Percentiles rank a stretch among this genome's conserved stretches.
These are phyloP conservation scores for Sebastes fasciatus DNA, from an alignment of 2,113 vertebrate species.

Conservation along the genomic window DNA sequence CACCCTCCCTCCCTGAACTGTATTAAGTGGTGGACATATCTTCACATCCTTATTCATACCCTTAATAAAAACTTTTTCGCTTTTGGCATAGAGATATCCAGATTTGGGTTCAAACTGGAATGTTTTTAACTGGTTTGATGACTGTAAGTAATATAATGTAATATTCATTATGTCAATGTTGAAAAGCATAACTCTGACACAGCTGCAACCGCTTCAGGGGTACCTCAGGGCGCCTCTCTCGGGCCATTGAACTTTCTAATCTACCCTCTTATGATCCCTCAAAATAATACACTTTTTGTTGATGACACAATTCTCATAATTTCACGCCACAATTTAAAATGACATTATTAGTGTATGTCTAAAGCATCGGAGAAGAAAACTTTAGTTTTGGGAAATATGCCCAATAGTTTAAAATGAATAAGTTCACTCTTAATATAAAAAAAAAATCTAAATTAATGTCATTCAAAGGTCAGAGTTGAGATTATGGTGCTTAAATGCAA, in stretches of 20 bases:
- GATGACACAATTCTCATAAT: neutral
- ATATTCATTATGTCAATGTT: neutral
- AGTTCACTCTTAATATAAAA: no score
- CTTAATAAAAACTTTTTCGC: neutral
- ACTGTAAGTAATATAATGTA: neutral
- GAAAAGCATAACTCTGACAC: neutral
- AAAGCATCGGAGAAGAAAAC: no score
- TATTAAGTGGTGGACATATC: neutral
- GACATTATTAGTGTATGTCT: no score
- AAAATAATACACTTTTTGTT: neutral
- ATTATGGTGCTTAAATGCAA: neutral
- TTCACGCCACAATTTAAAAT: neutral
- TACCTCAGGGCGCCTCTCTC: neutral
- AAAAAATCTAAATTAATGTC: no score
- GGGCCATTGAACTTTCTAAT: neutral
- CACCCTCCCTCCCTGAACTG: neutral
- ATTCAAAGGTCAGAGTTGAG: neutral
- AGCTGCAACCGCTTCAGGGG: no score
- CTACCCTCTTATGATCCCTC: neutral
- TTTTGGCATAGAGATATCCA: neutral
- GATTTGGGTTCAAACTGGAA: neutral
- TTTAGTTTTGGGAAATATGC: no score
- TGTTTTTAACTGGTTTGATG: neutral
- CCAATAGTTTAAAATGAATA: no score
- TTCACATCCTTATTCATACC: neutral